phyloP scores from a whole-genome alignment of 2,797 vertebrate genomes.

The Anguilla marmorata region DNA sequence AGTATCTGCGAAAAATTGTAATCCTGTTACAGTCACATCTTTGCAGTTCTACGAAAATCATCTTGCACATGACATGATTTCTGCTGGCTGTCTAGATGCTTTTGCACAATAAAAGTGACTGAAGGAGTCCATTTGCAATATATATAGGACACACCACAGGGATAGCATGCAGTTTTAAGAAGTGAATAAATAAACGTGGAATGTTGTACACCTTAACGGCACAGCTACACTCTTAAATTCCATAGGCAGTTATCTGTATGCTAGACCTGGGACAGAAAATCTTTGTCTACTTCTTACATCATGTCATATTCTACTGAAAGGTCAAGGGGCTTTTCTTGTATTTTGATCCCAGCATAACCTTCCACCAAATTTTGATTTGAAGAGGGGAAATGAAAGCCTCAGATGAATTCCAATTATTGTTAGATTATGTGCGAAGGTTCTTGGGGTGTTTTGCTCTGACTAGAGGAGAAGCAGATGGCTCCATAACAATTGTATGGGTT shows the following conservation, averaged over 20 bases:
- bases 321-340: constrained; percentile 53
- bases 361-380: neutral
- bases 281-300: constrained; percentile 45
- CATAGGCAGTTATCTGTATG: constrained; percentile 29
- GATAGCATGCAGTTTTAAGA: neutral
- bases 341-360: constrained; percentile 41
- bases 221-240: constrained; percentile 41
- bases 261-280: constrained; percentile 55
- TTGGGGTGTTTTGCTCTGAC: neutral
- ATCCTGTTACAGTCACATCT: neutral
- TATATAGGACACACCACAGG: neutral
- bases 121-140: neutral
- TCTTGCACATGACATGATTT: neutral
- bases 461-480: constrained; percentile 51
- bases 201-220: neutral
- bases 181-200: neutral
- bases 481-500: constrained; percentile 39
- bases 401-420: constrained; percentile 1
- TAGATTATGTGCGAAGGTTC: neutral
- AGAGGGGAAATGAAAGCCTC: neutral
- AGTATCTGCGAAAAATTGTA: too few relatives aligned
- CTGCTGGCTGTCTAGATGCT: neutral
- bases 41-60: neutral
- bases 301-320: constrained; percentile 46
- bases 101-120: neutral